These are phyloP conservation scores for Echinarachnius parma DNA, from an alignment of 53 echinoderm and acorn worm genomes.

Conservation along the genomic window DNA sequence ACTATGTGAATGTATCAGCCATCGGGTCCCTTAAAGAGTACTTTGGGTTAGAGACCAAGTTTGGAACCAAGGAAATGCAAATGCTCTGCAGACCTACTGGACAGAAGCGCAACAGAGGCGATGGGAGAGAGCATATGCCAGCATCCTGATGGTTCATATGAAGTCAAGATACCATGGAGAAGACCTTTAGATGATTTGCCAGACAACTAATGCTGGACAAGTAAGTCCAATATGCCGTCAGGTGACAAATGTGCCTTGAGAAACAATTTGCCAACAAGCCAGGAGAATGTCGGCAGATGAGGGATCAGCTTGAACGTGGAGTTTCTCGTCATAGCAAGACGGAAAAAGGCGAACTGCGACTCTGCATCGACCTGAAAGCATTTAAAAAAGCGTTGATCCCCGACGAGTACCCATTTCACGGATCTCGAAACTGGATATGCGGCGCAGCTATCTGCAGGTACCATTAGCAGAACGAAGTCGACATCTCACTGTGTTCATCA, in stretches of 20 bases:
- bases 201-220: too few relatives aligned
- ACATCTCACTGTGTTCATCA: conserved; percentile 51
- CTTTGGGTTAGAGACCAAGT: conserved; percentile 46
- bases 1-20: conserved; percentile 54
- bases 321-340: not conserved
- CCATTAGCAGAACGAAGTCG: too few relatives aligned
- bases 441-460: too few relatives aligned
- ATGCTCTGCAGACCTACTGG: conserved; percentile 37
- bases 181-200: conserved; percentile 7
- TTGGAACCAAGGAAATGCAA: conserved; percentile 52
- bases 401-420: not conserved
- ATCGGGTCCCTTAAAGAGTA: conserved; percentile 48
- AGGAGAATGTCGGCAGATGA: too few relatives aligned
- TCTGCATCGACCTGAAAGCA: not conserved
- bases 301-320: too few relatives aligned
- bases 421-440: too few relatives aligned
- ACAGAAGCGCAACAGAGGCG: conserved; percentile 29
- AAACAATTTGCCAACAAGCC: too few relatives aligned
- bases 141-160: conserved; percentile 36
- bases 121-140: conserved; percentile 56
- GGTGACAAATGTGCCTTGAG: too few relatives aligned
- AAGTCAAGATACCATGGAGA: conserved; percentile 49
- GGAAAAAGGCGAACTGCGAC: not conserved
- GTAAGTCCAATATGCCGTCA: too few relatives aligned
- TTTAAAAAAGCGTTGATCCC: not conserved